Evolutionary conservation across 2,797 vertebrate species (phyloP).

Genomic region (Mergus octosetaceus): DNA sequence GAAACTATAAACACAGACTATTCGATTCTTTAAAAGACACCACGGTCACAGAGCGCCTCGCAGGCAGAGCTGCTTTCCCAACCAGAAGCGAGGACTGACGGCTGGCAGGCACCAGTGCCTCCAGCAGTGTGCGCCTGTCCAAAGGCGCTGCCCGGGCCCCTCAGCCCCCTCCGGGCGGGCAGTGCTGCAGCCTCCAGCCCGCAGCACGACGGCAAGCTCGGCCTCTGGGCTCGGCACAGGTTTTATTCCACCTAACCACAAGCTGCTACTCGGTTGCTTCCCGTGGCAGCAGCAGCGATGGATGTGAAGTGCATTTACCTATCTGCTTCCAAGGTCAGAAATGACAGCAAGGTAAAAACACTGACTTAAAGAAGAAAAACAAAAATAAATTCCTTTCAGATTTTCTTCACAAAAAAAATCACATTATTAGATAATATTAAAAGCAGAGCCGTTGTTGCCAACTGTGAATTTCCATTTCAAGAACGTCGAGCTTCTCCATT

Average conservation of each 20-base stretch:
- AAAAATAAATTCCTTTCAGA: not conserved
- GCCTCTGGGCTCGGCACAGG: not conserved
- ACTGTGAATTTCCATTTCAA: not conserved
- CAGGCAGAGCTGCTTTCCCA: not conserved
- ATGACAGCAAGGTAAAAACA: not conserved
- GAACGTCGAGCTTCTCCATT: not conserved
- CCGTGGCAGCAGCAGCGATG: not conserved
- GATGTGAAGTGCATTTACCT: not conserved
- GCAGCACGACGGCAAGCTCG: fast-evolving
- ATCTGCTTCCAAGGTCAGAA: not conserved
- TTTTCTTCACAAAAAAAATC: not conserved
- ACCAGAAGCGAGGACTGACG: not conserved
- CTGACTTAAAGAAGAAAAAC: not conserved
- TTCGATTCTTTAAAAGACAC: not conserved
- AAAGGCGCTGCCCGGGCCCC: too few species aligned
- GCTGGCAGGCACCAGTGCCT: not conserved
- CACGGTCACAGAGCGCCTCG: not conserved
- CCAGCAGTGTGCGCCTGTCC: not conserved
- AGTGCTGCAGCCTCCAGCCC: too few species aligned
- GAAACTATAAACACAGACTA: not conserved
- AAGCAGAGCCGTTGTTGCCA: not conserved
- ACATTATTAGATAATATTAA: not conserved
- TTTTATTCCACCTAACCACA: not conserved
- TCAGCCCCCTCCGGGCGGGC: too few species aligned
- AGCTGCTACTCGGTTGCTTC: not conserved